A percentile compares a stretch with the other conserved stretches of the same genome.
Evolutionary conservation across 1,140 invertebrate genomes (phyloP).

Genomic region (Argopecten irradians): DNA sequence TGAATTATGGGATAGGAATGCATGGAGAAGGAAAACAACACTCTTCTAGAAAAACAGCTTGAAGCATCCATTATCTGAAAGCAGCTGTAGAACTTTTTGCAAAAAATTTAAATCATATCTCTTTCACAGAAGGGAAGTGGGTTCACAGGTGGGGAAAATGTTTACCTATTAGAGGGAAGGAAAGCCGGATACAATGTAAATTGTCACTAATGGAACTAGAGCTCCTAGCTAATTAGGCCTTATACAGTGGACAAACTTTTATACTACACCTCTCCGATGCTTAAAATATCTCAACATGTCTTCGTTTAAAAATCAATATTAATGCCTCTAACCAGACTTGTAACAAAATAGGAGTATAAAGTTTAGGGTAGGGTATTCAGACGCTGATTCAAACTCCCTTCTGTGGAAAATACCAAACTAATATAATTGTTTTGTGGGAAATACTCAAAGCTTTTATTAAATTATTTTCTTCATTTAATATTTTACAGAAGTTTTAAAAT

Average conservation of each 20-base stretch:
- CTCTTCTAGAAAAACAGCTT: too few species aligned
- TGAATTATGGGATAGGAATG: too few species aligned
- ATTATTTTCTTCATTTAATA: too few species aligned
- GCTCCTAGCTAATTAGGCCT: background rate
- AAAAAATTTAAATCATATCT: too few species aligned
- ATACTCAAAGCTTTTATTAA: too few species aligned
- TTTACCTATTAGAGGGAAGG: background rate
- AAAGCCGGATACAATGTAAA: background rate
- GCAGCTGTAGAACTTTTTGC: too few species aligned
- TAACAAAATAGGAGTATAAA: background rate
- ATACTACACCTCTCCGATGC: background rate
- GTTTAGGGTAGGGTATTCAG: background rate
- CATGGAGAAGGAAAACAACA: too few species aligned
- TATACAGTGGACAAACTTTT: background rate
- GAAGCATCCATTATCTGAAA: too few species aligned
- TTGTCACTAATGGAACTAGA: slow-evolving; percentile 10
- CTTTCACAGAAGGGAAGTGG: background rate
- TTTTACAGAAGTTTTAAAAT: too few species aligned
- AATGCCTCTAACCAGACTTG: background rate
- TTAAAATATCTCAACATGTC: slow-evolving; percentile 18
- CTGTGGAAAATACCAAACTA: background rate
- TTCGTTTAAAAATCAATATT: slow-evolving; percentile 7
- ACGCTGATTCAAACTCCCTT: background rate
- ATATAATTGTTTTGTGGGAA: background rate
- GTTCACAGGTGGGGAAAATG: background rate